phyloP scores from a whole-genome alignment of 2,113 vertebrate species.

The Phoxinus phoxinus region DNA sequence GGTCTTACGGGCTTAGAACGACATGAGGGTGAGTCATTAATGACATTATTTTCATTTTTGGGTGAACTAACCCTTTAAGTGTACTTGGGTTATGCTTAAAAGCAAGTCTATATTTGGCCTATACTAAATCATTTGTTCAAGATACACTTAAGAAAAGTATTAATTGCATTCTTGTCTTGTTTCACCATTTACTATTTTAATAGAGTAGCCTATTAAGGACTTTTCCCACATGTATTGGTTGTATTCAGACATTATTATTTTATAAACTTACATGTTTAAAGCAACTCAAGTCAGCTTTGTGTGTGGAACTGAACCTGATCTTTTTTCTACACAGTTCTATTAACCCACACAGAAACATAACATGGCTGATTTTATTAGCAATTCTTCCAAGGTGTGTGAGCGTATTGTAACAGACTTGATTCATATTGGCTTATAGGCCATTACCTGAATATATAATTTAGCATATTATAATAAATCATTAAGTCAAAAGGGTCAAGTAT shows the following conservation, averaged over 20 bases:
- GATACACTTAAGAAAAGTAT: not conserved
- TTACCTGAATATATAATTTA: not conserved
- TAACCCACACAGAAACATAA: not conserved
- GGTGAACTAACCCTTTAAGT: no score
- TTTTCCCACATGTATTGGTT: no score
- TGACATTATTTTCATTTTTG: no score
- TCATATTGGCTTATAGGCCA: not conserved
- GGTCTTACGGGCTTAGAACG: no score
- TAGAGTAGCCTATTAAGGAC: not conserved
- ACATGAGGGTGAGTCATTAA: no score
- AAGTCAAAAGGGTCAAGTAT: not conserved
- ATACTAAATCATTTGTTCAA: not conserved
- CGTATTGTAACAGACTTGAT: not conserved
- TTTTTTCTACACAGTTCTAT: not conserved
- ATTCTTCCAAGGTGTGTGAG: not conserved
- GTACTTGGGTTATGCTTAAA: not conserved
- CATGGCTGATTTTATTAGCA: not conserved
- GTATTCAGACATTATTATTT: not conserved
- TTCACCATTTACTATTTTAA: not conserved
- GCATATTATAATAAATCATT: not conserved
- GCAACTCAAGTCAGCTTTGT: not conserved
- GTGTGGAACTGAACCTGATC: not conserved
- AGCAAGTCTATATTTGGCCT: not conserved
- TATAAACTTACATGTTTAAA: not conserved
- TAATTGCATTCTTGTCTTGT: not conserved